These are phyloP conservation scores for Mormyrus lacerda DNA, from an alignment of 2,113 vertebrate genomes.

Conservation along the genomic window DNA sequence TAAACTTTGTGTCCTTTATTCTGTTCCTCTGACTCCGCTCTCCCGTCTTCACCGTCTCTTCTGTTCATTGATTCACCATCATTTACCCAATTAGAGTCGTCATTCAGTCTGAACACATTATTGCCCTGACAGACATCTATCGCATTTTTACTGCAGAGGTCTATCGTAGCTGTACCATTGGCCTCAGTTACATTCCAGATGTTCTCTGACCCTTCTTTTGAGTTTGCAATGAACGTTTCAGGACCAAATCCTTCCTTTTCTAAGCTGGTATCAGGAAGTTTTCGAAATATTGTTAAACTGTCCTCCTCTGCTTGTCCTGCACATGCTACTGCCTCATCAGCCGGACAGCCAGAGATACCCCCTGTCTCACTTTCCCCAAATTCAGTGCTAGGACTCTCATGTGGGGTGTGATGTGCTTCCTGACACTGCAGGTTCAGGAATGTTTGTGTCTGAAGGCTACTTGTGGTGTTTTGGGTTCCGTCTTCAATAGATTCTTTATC, in stretches of 20 bases:
- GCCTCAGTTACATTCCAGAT: slow-evolving; percentile 27
- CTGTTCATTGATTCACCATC: slow-evolving; percentile 33
- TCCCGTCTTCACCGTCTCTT: slow-evolving; percentile 27
- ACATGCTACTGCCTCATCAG: slow-evolving; percentile 14
- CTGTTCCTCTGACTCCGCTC: neutral
- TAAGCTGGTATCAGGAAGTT: neutral
- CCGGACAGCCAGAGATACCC: slow-evolving; percentile 37
- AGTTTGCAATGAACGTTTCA: slow-evolving; percentile 38
- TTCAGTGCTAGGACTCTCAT: slow-evolving; percentile 16
- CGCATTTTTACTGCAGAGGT: neutral
- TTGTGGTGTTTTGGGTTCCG: slow-evolving; percentile 41
- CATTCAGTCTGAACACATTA: neutral
- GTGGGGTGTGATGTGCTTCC: slow-evolving; percentile 34
- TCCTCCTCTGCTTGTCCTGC: neutral
- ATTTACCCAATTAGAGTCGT: slow-evolving; percentile 31
- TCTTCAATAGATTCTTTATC: slow-evolving; percentile 4
- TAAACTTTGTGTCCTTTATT: neutral
- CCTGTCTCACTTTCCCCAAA: neutral
- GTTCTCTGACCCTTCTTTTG: slow-evolving; percentile 34
- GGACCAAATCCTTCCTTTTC: slow-evolving; percentile 29
- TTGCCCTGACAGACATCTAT: neutral
- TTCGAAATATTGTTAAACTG: slow-evolving; percentile 29
- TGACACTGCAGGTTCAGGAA: slow-evolving; percentile 23
- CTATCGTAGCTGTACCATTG: neutral
- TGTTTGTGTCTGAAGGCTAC: slow-evolving; percentile 22